Percentiles rank a stretch among this genome's conserved stretches.
Evolutionary conservation across 2,888 invertebrate species (phyloP).

Genomic region (Amblyjoppa fuscipennis): DNA sequence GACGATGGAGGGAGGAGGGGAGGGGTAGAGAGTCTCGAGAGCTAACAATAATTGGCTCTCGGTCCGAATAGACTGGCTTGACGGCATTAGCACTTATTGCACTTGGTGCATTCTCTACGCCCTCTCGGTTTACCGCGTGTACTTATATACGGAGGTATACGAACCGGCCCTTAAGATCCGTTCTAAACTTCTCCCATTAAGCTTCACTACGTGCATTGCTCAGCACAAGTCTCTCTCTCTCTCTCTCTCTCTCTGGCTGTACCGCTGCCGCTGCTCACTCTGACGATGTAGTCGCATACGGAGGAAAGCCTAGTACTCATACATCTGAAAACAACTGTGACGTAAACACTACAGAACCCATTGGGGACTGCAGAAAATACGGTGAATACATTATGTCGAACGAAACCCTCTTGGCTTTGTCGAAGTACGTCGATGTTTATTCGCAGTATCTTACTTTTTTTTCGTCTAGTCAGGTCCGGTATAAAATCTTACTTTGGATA

Average conservation of each 20-base stretch:
- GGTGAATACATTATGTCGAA: neutral
- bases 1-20: neutral
- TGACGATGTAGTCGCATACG: neutral
- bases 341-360: constrained; percentile 44
- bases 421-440: too few relatives aligned
- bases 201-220: constrained; percentile 56
- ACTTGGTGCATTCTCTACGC: neutral
- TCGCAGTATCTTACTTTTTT: too few relatives aligned
- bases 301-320: constrained; percentile 12
- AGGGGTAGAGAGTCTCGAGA: neutral
- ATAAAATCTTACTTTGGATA: too few relatives aligned
- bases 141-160: constrained; percentile 10
- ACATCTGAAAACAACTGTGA: constrained; percentile 30
- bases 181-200: constrained; percentile 61
- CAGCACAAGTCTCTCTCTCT: neutral
- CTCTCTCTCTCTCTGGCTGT: neutral
- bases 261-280: constrained; percentile 6
- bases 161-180: constrained; percentile 57
- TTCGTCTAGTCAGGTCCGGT: too few relatives aligned
- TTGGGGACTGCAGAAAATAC: constrained; percentile 15
- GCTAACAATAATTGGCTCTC: constrained; percentile 28
- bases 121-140: neutral
- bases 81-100: constrained; percentile 31
- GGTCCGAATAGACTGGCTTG: constrained; percentile 27
- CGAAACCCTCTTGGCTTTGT: too few relatives aligned